Evolutionary conservation across 2,888 invertebrate genomes (phyloP), one percentile per base, ranked within the genome.

Genomic region (Aspidiotus rigidus): DNA sequence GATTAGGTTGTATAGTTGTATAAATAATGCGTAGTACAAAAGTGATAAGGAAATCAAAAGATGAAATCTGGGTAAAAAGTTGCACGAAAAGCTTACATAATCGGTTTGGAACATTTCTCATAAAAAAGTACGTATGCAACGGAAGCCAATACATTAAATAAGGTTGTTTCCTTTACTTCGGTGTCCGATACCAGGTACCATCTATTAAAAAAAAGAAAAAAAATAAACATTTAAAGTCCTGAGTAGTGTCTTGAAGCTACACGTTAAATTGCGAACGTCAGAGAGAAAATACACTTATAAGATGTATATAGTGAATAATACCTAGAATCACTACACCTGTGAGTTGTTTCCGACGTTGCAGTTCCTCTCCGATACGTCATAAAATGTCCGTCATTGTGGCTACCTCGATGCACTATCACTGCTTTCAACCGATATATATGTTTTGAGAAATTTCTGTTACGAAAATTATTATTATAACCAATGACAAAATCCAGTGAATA

Each of bases 91-190:
- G 28, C 28, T 28, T 28, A 28, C 28, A 28, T 28, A 28, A 5
- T 28, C 28, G 28, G 28, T 28, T 16, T 44, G 11, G 56, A 62
- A 71, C 74, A 74, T 74, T 74, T 74, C 78, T 96, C 94, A 79
- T 97, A 97, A 81, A 94, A 94, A 72, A 97, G 81, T 84, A 97
- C 85, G 80, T 96, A 97, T 15, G 95, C 94, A 69, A 89, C 86
- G 74, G 90, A 87, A 73, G 86, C 85, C 16, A 93, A 81, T 66
- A 95, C 96, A 77, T 92, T 89, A 62, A 86, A 84, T 61, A 92
- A 82, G 0, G 87, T 82, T 42, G 90, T 90, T 78, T 87, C 88
- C 74, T 88, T 86, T 10, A 96, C 93, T 72, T 87, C 83, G 5
- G 88, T 86, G 79, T 94, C 93, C 0, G 93, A 93, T 0, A 90